phyloP scores from a whole-genome alignment of 1,140 invertebrate genomes.

The Zelostemma sp. region DNA sequence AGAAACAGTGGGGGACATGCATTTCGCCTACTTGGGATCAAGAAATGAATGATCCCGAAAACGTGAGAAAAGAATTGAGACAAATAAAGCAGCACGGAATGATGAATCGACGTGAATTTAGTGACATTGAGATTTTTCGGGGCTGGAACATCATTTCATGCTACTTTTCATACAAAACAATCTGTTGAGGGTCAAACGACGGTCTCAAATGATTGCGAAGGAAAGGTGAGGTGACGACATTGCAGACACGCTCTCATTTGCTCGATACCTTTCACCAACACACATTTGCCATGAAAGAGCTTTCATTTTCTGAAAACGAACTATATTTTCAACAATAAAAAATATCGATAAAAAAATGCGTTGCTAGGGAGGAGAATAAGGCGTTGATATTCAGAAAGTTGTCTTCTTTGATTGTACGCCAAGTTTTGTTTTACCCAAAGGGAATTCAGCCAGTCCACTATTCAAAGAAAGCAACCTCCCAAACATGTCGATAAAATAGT shows the following conservation, averaged over 20 bases:
- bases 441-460: too few species aligned
- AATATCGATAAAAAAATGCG: slow-evolving; percentile 8
- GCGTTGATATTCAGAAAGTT: slow-evolving; percentile 68
- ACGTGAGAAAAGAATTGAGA: slow-evolving; percentile 64
- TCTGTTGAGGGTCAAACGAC: slow-evolving; percentile 2
- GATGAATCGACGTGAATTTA: slow-evolving; percentile 27
- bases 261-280: neutral
- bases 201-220: slow-evolving; percentile 45
- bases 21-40: slow-evolving; percentile 59
- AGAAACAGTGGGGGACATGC: slow-evolving; percentile 41
- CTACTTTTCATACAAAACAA: slow-evolving; percentile 53
- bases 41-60: slow-evolving; percentile 66
- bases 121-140: slow-evolving; percentile 4
- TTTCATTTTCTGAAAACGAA: too few species aligned
- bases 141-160: slow-evolving; percentile 60
- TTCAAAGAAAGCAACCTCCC: slow-evolving; percentile 77
- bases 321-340: slow-evolving; percentile 8
- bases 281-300: neutral
- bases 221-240: slow-evolving; percentile 15
- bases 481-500: slow-evolving; percentile 73
- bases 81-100: slow-evolving; percentile 64
- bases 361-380: slow-evolving; percentile 67
- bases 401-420: slow-evolving; percentile 53
- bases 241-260: slow-evolving; percentile 4
- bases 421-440: slow-evolving; percentile 6